A percentile compares a stretch with the other conserved stretches of the same genome.
Evolutionary conservation across 2,888 invertebrate genomes (phyloP).

Genomic region (Macrostomum cliftonense): DNA sequence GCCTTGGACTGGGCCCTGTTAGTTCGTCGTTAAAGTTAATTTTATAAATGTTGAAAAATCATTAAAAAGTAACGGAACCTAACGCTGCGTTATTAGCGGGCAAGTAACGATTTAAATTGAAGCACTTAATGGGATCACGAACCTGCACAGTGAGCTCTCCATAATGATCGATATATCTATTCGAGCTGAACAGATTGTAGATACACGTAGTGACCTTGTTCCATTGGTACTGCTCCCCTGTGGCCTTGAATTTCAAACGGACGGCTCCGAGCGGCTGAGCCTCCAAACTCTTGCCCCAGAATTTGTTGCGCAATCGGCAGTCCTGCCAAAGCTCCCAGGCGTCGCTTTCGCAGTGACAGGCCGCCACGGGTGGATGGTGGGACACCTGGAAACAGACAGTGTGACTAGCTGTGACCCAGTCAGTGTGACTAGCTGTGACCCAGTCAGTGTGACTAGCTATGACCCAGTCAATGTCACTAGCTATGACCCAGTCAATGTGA

Average conservation of each 20-base stretch:
- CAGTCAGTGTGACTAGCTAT: too few relatives aligned
- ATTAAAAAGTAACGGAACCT: too few relatives aligned
- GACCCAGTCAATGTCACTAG: too few relatives aligned
- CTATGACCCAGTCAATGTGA: too few relatives aligned
- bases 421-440: too few relatives aligned
- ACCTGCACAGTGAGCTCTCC: constrained; percentile 53
- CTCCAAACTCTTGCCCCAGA: constrained; percentile 77
- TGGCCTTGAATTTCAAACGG: constrained; percentile 45
- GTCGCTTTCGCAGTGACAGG: constrained; percentile 57
- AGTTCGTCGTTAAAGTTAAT: background rate
- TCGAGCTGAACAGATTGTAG: constrained; percentile 61
- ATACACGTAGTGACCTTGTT: constrained; percentile 69
- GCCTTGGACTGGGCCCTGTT: background rate
- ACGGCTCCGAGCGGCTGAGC: constrained; percentile 57
- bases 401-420: too few relatives aligned
- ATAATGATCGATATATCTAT: constrained; percentile 68
- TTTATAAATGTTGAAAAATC: too few relatives aligned
- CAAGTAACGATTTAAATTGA: too few relatives aligned
- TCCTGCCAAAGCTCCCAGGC: constrained; percentile 65
- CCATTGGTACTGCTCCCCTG: constrained; percentile 54
- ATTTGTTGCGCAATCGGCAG: constrained; percentile 62
- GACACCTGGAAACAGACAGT: constrained; percentile 45
- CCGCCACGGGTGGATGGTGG: constrained; percentile 65
- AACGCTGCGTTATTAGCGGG: too few relatives aligned
- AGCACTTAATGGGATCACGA: too few relatives aligned